Conservation (phyloP, 2,113 vertebrate genomes). For the Chaetorhynchus papuensis region DNA sequence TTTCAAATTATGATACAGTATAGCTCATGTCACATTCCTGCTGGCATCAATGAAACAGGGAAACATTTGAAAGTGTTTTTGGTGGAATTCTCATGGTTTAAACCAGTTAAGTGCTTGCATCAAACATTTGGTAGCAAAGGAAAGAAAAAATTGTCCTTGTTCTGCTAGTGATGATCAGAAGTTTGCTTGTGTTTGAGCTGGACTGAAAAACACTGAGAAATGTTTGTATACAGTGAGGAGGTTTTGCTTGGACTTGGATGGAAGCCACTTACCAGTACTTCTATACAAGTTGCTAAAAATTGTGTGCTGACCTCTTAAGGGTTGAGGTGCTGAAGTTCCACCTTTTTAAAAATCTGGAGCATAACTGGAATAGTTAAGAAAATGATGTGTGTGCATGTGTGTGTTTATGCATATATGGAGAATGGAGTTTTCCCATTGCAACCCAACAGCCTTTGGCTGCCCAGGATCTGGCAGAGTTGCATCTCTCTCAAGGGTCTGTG, state of each 20-base stretch:
- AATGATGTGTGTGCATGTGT: accelerated
- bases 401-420: background rate
- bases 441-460: background rate
- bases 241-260: background rate
- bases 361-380: background rate
- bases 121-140: background rate
- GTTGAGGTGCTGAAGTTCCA: background rate
- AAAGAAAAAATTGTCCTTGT: background rate
- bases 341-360: background rate
- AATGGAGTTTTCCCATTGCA: background rate
- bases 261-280: background rate
- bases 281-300: background rate
- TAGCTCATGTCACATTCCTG: background rate
- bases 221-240: background rate
- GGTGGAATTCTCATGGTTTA: background rate
- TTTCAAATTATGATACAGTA: background rate
- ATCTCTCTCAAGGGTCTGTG: background rate
- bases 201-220: background rate
- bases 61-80: background rate
- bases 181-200: background rate
- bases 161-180: background rate
- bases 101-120: background rate
- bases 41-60: background rate
- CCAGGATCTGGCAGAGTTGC: background rate
- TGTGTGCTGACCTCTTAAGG: background rate